Conservation (phyloP, 2,888 invertebrate genomes). For the Xestobium rufovillosum region DNA sequence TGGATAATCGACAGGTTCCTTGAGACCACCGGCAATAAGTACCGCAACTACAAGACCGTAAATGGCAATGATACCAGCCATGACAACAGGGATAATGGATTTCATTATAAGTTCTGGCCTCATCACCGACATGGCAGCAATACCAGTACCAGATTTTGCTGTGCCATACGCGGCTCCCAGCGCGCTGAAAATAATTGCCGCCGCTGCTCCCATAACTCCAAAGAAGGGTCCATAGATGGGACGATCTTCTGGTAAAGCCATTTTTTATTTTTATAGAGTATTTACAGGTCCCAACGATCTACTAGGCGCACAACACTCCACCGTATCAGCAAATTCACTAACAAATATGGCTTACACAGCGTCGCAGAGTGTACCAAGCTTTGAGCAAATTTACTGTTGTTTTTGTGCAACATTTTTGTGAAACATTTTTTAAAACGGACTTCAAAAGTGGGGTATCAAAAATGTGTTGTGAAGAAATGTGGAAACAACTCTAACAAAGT, state of each 20-base stretch:
- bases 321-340: conserved; percentile 75
- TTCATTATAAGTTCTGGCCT: conserved; percentile 99
- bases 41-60: conserved; percentile 99
- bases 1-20: conserved; percentile 51
- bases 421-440: no score
- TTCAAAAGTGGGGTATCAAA: no score
- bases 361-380: no score
- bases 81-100: conserved; percentile 99
- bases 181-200: conserved; percentile 98
- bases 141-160: conserved; percentile 99
- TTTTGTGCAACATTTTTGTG: no score
- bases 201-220: conserved; percentile 99
- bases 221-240: conserved; percentile 98
- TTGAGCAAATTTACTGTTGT: no score
- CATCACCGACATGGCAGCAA: conserved; percentile 99
- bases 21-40: conserved; percentile 85
- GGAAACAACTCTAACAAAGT: no score
- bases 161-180: conserved; percentile 99
- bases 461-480: no score
- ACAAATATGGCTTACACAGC: conserved; percentile 82
- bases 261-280: conserved; percentile 47
- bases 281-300: conserved; percentile 61
- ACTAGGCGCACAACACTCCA: conserved; percentile 73
- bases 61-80: conserved; percentile 99
- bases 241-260: conserved; percentile 44